Conservation (phyloP, 2,888 invertebrate genomes). For the Argyresthia goedartella region DNA sequence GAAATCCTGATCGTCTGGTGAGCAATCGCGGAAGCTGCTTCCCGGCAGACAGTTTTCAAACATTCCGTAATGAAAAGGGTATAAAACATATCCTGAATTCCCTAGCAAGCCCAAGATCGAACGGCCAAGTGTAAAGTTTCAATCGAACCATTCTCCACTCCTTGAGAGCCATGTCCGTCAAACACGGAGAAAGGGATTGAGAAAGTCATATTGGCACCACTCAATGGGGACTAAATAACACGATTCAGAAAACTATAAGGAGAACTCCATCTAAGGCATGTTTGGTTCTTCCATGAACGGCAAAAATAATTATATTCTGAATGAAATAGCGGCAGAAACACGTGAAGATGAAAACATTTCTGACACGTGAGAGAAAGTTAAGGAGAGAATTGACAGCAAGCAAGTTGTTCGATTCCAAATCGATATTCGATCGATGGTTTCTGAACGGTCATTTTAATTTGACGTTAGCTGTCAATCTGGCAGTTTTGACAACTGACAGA, state of each 20-base stretch:
- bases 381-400: background rate
- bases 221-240: slow-evolving; percentile 4
- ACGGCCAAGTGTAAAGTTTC: no score
- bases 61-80: no score
- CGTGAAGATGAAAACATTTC: background rate
- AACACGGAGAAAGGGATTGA: background rate
- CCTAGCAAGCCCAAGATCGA: no score
- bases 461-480: no score
- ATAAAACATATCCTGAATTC: no score
- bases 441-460: no score
- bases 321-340: background rate
- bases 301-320: background rate
- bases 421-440: no score
- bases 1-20: no score
- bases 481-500: no score
- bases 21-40: no score
- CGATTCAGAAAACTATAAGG: slow-evolving; percentile 1
- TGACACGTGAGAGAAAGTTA: background rate
- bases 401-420: background rate
- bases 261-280: slow-evolving; percentile 1
- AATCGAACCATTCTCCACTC: no score
- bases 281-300: background rate
- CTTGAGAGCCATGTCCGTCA: background rate
- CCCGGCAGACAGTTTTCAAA: no score
- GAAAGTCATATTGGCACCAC: background rate